Percentiles rank a stretch among this genome's conserved stretches.
These are phyloP conservation scores for Camptogramma bilineatum DNA, from an alignment of 2,888 invertebrate species.

Conservation along the genomic window DNA sequence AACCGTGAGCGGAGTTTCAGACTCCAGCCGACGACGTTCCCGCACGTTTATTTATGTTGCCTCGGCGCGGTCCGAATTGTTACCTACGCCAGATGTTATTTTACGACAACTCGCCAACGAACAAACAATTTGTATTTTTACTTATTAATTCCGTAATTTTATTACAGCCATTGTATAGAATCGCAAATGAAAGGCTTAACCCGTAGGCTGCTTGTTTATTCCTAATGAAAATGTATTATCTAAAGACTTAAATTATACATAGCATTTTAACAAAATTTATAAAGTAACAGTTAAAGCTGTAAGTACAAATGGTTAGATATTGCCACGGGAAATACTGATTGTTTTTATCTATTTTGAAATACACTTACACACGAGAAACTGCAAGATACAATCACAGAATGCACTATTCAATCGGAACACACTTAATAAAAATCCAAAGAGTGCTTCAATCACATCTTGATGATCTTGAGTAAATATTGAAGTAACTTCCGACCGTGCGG, in stretches of 20 bases:
- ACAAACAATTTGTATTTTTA: slow-evolving; percentile 68
- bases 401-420: slow-evolving; percentile 27
- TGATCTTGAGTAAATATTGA: slow-evolving; percentile 53
- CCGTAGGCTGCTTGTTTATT: slow-evolving; percentile 17
- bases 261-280: not conserved
- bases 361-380: slow-evolving; percentile 23
- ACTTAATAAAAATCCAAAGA: slow-evolving; percentile 22
- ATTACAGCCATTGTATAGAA: slow-evolving; percentile 36
- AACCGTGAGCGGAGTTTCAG: slow-evolving; percentile 45
- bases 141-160: slow-evolving; percentile 52
- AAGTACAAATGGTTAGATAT: not conserved
- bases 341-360: slow-evolving; percentile 4
- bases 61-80: slow-evolving; percentile 76
- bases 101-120: slow-evolving; percentile 75
- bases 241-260: not conserved
- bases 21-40: slow-evolving; percentile 59
- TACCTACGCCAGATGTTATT: slow-evolving; percentile 82
- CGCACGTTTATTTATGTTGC: slow-evolving; percentile 82
- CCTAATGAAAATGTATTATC: slow-evolving; percentile 9
- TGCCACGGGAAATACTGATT: not conserved
- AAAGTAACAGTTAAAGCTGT: slow-evolving; percentile 4
- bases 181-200: slow-evolving; percentile 31
- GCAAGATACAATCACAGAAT: slow-evolving; percentile 24
- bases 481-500: slow-evolving; percentile 61
- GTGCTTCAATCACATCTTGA: slow-evolving; percentile 50